phyloP scores from a whole-genome alignment of 1,140 invertebrate species.

The Cydia amplana region DNA sequence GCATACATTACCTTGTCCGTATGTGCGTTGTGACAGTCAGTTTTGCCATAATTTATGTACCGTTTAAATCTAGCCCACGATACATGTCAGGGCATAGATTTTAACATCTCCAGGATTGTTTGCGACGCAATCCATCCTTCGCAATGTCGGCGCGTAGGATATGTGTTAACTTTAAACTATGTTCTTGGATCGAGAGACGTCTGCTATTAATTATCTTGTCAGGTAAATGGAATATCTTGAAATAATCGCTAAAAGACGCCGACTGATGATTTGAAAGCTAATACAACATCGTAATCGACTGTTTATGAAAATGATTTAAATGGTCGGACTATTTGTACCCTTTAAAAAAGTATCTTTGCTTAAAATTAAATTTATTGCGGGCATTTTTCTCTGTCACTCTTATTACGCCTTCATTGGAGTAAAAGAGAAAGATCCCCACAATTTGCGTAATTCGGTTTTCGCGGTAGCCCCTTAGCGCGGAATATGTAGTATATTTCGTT shows the following conservation, averaged over 20 bases:
- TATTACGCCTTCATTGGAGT: too few species aligned
- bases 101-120: conserved; percentile 17
- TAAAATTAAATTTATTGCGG: too few species aligned
- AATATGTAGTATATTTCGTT: too few species aligned
- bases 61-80: conserved; percentile 28
- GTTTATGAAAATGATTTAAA: background rate
- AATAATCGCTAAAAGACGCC: background rate
- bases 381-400: too few species aligned
- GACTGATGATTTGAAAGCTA: background rate
- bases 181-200: conserved; percentile 14
- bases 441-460: too few species aligned
- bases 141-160: background rate
- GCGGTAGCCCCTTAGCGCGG: too few species aligned
- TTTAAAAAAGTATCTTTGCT: too few species aligned
- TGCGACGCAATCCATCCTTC: conserved; percentile 20
- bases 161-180: conserved; percentile 24
- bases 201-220: conserved; percentile 25
- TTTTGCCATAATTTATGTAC: conserved; percentile 27
- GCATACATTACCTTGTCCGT: conserved; percentile 6
- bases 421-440: too few species aligned
- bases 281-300: background rate
- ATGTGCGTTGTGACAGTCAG: conserved; percentile 2
- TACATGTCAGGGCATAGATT: conserved; percentile 25
- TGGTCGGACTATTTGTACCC: background rate
- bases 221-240: conserved; percentile 14